Percentiles rank a stretch among this genome's conserved stretches.
These are phyloP conservation scores for Myripristis murdjan DNA, from an alignment of 2,797 vertebrate species.

Conservation along the genomic window DNA sequence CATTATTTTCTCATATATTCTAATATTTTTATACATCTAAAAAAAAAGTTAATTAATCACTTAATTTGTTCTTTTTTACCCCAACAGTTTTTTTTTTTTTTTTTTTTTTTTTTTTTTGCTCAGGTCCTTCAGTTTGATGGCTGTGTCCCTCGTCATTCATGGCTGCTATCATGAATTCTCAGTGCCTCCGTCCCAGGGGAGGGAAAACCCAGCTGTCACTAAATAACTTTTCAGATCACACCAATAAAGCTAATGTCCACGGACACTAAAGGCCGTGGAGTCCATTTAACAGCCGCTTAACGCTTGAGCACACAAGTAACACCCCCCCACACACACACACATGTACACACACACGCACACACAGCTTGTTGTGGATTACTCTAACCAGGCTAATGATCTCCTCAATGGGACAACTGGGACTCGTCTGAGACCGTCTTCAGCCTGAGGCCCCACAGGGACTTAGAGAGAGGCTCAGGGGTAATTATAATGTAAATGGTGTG, in stretches of 20 bases:
- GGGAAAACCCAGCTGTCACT: constrained; percentile 84
- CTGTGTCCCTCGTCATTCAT: constrained; percentile 79
- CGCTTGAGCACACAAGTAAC: constrained; percentile 75
- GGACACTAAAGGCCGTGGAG: constrained; percentile 74
- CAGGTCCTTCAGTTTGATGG: constrained; percentile 79
- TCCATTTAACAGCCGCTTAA: constrained; percentile 84
- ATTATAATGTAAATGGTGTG: constrained; percentile 80
- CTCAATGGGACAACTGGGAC: constrained; percentile 84
- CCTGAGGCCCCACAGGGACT: constrained; percentile 76
- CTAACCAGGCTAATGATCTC: constrained; percentile 84
- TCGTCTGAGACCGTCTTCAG: constrained; percentile 79
- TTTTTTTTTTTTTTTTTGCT: no score
- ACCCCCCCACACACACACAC: constrained; percentile 48
- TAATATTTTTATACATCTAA: neutral
- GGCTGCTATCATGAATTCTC: constrained; percentile 73
- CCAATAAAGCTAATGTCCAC: constrained; percentile 83
- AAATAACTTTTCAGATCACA: constrained; percentile 84
- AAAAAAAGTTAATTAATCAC: constrained; percentile 31
- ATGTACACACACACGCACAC: constrained; percentile 40
- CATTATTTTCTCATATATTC: neutral
- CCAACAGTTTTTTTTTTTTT: no score
- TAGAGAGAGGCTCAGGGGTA: constrained; percentile 76
- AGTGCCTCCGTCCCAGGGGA: constrained; percentile 70
- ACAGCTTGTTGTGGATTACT: constrained; percentile 73
- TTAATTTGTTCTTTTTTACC: constrained; percentile 43